Evolutionary conservation across 2,797 vertebrate genomes (phyloP).

Genomic region (Brotula barbata): DNA sequence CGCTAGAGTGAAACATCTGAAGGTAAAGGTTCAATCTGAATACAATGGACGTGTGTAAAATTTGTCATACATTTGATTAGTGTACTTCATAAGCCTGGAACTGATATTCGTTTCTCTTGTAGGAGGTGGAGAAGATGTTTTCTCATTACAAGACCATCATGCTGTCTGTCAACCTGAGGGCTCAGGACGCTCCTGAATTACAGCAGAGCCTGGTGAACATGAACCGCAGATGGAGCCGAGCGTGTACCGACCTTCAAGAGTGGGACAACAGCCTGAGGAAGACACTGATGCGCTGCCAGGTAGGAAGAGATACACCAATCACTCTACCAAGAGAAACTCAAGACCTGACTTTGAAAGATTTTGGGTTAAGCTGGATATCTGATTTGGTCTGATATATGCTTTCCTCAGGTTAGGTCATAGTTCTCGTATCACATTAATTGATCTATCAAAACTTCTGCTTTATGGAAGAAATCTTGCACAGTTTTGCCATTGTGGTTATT

Average conservation of each 20-base stretch:
- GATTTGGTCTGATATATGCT: too few species aligned
- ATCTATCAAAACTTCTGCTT: too few species aligned
- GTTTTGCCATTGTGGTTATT: too few species aligned
- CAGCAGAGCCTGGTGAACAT: constrained; percentile 75
- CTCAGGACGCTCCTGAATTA: constrained; percentile 73
- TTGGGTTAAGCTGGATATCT: too few species aligned
- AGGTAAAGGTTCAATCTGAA: constrained; percentile 68
- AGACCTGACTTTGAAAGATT: not conserved
- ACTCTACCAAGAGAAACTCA: too few species aligned
- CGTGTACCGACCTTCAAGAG: constrained; percentile 71
- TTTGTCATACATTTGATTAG: too few species aligned
- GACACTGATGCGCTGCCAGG: constrained; percentile 86
- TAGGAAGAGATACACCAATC: constrained; percentile 48
- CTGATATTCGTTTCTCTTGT: not conserved
- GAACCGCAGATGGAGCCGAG: constrained; percentile 84
- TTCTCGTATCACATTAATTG: too few species aligned
- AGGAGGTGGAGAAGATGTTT: constrained; percentile 87
- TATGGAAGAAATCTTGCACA: too few species aligned
- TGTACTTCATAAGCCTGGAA: too few species aligned
- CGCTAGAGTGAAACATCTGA: constrained; percentile 81
- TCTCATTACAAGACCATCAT: constrained; percentile 84
- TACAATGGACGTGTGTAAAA: not conserved
- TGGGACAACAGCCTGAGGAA: constrained; percentile 82
- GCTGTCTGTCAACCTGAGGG: constrained; percentile 81
- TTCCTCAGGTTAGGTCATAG: too few species aligned